Evolutionary conservation across 2,888 invertebrate species (phyloP).

Genomic region (Dryobotodes eremita): DNA sequence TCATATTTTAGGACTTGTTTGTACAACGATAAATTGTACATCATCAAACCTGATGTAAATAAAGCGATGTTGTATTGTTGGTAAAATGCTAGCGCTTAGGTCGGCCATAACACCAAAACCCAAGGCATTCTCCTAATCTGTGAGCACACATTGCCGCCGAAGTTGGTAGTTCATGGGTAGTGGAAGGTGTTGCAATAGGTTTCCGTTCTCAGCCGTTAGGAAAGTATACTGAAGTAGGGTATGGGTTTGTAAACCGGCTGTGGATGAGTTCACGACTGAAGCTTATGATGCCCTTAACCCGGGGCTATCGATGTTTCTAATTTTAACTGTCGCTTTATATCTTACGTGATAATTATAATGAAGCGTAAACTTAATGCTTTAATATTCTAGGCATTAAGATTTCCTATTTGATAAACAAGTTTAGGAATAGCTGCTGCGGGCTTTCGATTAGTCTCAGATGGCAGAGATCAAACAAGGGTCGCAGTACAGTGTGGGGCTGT

Average conservation of each 20-base stretch:
- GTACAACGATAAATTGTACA: neutral
- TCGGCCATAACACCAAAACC: neutral
- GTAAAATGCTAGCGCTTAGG: neutral
- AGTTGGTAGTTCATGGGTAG: slow-evolving; percentile 1
- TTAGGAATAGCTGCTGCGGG: slow-evolving; percentile 14
- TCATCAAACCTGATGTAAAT: neutral
- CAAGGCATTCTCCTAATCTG: neutral
- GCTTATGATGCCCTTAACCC: slow-evolving; percentile 34
- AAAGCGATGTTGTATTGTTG: neutral
- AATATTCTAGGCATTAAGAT: neutral
- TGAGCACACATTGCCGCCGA: neutral
- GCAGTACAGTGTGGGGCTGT: neutral
- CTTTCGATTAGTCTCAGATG: slow-evolving; percentile 9
- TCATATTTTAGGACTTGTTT: slow-evolving; percentile 12
- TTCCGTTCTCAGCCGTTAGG: slow-evolving; percentile 15
- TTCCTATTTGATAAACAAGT: neutral
- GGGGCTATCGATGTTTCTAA: slow-evolving; percentile 13
- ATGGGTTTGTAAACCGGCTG: slow-evolving; percentile 21
- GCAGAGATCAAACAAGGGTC: slow-evolving; percentile 9
- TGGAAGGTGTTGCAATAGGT: slow-evolving; percentile 10
- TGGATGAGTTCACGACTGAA: neutral
- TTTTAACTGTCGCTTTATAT: slow-evolving; percentile 29
- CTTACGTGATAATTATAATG: neutral
- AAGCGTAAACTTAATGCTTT: neutral
- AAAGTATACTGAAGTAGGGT: slow-evolving; percentile 15